phyloP scores from a whole-genome alignment of 1,140 invertebrate genomes.

The Ips typographus region DNA sequence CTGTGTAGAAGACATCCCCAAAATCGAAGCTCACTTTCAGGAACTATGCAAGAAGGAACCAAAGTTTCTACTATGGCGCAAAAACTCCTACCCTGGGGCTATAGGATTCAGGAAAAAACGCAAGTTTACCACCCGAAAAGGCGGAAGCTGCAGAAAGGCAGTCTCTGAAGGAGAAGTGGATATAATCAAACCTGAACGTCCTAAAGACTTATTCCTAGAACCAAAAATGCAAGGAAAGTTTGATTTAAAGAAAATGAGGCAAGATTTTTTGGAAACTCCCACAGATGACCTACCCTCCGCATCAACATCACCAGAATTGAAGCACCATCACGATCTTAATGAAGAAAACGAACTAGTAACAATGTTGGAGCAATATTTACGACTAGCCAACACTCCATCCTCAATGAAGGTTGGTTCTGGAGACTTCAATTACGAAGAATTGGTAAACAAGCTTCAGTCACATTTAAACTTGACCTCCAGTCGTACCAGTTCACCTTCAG shows the following conservation, averaged over 20 bases:
- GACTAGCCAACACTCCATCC: constrained; percentile 32
- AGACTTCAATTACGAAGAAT: constrained; percentile 62
- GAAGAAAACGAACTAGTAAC: constrained; percentile 61
- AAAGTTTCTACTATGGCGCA: constrained; percentile 77
- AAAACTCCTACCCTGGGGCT: constrained; percentile 74
- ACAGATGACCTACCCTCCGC: constrained; percentile 21
- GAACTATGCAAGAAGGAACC: constrained; percentile 75
- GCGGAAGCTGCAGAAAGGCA: constrained; percentile 65
- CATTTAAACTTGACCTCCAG: constrained; percentile 58
- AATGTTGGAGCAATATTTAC: constrained; percentile 69
- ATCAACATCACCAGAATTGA: constrained; percentile 5
- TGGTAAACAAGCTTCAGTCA: constrained; percentile 65
- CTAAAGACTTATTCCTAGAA: constrained; percentile 57
- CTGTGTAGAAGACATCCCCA: constrained; percentile 70
- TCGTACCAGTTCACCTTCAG: constrained; percentile 4
- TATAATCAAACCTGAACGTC: constrained; percentile 51
- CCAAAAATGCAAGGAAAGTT: constrained; percentile 61
- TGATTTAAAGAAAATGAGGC: constrained; percentile 65
- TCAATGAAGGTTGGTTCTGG: constrained; percentile 54
- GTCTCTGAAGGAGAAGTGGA: constrained; percentile 65
- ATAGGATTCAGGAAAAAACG: constrained; percentile 59
- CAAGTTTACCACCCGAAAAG: constrained; percentile 59
- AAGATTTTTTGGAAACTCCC: constrained; percentile 61
- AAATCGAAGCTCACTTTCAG: constrained; percentile 82
- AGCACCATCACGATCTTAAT: constrained; percentile 50